These are phyloP conservation scores for Recurvirostra avosetta DNA, from an alignment of 2,113 vertebrate species.

Conservation along the genomic window DNA sequence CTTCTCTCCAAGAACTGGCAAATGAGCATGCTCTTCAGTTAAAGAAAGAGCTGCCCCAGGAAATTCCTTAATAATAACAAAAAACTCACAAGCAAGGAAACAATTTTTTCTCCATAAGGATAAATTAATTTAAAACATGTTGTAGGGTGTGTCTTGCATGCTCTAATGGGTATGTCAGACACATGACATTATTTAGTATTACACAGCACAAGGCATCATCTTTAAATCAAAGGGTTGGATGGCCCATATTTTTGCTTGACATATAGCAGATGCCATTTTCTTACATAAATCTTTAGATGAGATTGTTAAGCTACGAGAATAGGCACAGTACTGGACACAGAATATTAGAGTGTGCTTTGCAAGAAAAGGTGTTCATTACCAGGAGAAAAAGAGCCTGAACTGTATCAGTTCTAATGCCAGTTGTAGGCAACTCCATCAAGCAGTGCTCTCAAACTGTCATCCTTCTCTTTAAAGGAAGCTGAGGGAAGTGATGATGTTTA, in stretches of 20 bases:
- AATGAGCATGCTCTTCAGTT: background rate
- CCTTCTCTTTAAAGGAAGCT: background rate
- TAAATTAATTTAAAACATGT: conserved; percentile 47
- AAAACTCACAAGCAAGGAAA: background rate
- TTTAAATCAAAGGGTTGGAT: conserved; percentile 42
- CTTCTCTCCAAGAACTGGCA: background rate
- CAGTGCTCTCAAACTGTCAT: background rate
- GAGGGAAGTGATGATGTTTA: background rate
- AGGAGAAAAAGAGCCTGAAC: background rate
- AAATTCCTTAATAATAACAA: background rate
- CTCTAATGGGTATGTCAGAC: conserved; percentile 47
- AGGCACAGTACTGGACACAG: background rate
- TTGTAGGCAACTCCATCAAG: background rate
- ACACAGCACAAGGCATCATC: conserved; percentile 44
- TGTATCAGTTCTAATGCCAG: background rate
- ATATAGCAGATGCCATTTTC: conserved; percentile 35
- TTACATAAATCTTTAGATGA: conserved; percentile 3
- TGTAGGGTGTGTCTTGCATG: conserved; percentile 39
- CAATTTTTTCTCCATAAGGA: background rate
- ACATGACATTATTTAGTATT: conserved; percentile 62
- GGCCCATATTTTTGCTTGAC: conserved; percentile 23
- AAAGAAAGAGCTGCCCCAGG: background rate
- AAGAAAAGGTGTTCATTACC: background rate
- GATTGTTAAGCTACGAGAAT: background rate
- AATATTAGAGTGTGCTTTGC: background rate